Evolutionary conservation across 2,888 invertebrate genomes (phyloP).

Genomic region (Hoplodrina blanda): DNA sequence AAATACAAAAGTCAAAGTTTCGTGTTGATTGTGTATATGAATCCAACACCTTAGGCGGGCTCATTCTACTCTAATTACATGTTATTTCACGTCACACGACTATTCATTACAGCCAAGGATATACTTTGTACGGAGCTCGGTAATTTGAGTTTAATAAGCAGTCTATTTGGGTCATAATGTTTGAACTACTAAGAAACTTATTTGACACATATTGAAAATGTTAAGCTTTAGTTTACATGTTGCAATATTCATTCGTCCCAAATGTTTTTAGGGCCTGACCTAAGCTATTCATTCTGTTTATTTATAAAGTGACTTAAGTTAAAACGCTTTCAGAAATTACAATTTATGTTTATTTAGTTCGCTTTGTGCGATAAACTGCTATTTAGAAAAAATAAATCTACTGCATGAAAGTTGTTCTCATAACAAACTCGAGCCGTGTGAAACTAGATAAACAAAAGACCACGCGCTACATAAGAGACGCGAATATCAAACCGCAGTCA

Average conservation of each 20-base stretch:
- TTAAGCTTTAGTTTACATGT: slow-evolving; percentile 28
- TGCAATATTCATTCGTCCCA: slow-evolving; percentile 58
- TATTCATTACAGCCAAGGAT: slow-evolving; percentile 52
- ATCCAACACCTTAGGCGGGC: slow-evolving; percentile 32
- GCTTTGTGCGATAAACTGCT: slow-evolving; percentile 12
- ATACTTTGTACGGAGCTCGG: slow-evolving; percentile 30
- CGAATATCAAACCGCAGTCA: slow-evolving; percentile 23
- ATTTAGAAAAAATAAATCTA: slow-evolving; percentile 10
- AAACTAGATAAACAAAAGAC: slow-evolving; percentile 22
- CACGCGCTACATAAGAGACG: background rate
- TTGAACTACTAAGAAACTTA: slow-evolving; percentile 56
- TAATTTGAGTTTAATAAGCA: slow-evolving; percentile 47
- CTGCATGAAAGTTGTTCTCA: slow-evolving; percentile 20
- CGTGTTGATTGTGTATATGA: slow-evolving; percentile 37
- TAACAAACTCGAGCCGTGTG: slow-evolving; percentile 22
- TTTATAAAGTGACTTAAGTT: slow-evolving; percentile 8
- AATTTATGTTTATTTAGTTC: slow-evolving; percentile 5
- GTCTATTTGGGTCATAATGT: slow-evolving; percentile 45
- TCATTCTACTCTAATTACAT: slow-evolving; percentile 45
- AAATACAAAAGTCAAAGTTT: slow-evolving; percentile 35
- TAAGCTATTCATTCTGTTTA: slow-evolving; percentile 25
- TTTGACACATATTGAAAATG: slow-evolving; percentile 38
- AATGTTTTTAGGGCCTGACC: slow-evolving; percentile 44
- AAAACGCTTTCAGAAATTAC: background rate
- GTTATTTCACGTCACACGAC: slow-evolving; percentile 41